phyloP scores from a whole-genome alignment of 1,140 invertebrate genomes.

The Lepidurus couesii region DNA sequence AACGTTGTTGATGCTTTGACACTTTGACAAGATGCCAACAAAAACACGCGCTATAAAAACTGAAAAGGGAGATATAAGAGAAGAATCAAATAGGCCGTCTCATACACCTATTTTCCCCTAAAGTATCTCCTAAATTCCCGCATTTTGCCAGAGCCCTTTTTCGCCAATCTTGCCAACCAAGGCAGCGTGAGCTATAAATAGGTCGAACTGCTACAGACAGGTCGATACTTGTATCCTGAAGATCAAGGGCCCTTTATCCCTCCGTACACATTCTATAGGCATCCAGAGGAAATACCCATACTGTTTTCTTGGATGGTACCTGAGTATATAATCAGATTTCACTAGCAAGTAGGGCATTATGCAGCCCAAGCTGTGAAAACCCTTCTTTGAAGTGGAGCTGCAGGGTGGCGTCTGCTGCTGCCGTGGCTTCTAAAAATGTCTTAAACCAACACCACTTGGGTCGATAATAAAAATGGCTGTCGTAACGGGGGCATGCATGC shows the following conservation, averaged over 20 bases:
- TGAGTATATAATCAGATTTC: conserved; percentile 5
- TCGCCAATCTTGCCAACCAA: neutral
- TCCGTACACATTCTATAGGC: neutral
- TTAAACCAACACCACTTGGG: conserved; percentile 10
- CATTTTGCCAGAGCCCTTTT: too few species aligned
- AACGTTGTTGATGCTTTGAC: too few species aligned
- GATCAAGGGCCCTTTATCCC: neutral
- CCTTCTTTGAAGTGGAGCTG: conserved; percentile 4
- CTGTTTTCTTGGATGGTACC: neutral
- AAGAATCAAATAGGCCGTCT: too few species aligned
- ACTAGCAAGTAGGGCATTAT: neutral
- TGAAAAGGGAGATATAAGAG: too few species aligned
- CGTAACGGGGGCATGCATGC: neutral
- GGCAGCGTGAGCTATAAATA: neutral
- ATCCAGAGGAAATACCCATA: neutral
- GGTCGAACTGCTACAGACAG: neutral
- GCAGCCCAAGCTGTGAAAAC: neutral
- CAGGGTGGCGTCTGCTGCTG: conserved; percentile 16
- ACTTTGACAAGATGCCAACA: too few species aligned
- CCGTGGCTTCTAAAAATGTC: neutral
- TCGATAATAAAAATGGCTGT: neutral
- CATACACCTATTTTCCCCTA: too few species aligned
- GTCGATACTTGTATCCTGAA: neutral
- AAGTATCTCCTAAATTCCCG: too few species aligned
- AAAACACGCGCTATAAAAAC: too few species aligned